phyloP scores from a whole-genome alignment of 2,113 vertebrate species.

The Protobothrops mucrosquamatus region DNA sequence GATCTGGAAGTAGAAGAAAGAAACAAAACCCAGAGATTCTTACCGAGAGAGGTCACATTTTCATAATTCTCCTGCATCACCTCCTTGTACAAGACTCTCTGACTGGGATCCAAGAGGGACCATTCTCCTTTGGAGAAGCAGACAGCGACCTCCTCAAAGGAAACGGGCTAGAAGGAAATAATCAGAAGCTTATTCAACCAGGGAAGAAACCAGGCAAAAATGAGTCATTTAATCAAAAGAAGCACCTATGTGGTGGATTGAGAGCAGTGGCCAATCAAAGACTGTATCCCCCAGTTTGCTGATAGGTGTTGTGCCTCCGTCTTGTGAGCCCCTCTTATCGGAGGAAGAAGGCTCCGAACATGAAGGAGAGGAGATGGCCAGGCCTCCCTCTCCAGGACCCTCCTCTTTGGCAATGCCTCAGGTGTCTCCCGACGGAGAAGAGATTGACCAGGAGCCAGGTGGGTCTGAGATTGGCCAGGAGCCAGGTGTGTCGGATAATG shows the following conservation, averaged over 20 bases:
- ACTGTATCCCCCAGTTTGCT: no score
- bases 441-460: no score
- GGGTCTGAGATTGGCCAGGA: no score
- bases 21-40: neutral
- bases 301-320: no score
- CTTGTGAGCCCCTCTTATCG: no score
- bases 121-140: conserved; percentile 28
- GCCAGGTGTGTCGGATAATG: no score
- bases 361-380: no score
- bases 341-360: no score
- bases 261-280: neutral
- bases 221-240: neutral
- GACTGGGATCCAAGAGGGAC: conserved; percentile 10
- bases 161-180: neutral
- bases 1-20: neutral
- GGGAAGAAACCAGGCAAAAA: neutral
- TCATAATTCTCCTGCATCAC: conserved; percentile 41
- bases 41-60: conserved; percentile 24
- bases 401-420: no score
- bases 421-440: no score
- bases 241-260: neutral
- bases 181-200: neutral
- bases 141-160: conserved; percentile 34
- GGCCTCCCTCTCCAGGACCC: no score
- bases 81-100: conserved; percentile 30